Evolutionary conservation across 2,888 invertebrate genomes (phyloP), one percentile per base, ranked within the genome.

Genomic region (Axea sp.): DNA sequence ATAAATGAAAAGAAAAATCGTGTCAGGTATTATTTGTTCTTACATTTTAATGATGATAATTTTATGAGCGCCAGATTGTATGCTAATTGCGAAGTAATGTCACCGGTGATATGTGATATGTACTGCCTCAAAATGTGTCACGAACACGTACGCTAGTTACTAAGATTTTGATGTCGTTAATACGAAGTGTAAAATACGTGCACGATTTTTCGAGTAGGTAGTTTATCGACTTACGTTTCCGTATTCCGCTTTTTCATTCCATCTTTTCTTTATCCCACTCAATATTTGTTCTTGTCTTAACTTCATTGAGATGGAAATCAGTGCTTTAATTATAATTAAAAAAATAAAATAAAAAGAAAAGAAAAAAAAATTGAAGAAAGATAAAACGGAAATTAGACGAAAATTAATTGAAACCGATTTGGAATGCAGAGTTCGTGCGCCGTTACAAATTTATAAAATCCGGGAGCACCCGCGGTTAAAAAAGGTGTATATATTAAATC

Each of bases 161-260:
- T 33, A 24, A 57, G 43, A 57, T 43, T 57, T 57, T 19, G 26
- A 28, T 4, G 30, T 55, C 43, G 43, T 57, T 57, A 57, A 57
- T 57, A 43, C 43, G 22, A 26, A 31, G 15, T 22, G 41, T 15
- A 30, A 30, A 41, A 41, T 41, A 41, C 55, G 55, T 57, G 55
- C 41, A 31, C 55, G 22, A 57, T 57, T 41, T 57, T 41, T 57
- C 41, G 55, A 41, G 41, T 30, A 57, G 55, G 55, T 57, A 57
- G 41, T 31, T 57, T 9, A 19, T 6, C 31, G 19, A 22, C 30
- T 30, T 35, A 8, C n/a, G n/a, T 35, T 49, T 11, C 8, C 6
- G 1, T 35, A n/a, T n/a, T n/a, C n/a, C n/a, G n/a, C 8, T 8
- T 2, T 12, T 5, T 17, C 55, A 3, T 1, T 49, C 7, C 41